A percentile compares a stretch with the other conserved stretches of the same genome.
These are phyloP conservation scores for Hymenochirus boettgeri DNA, from an alignment of 2,113 vertebrate species.

Conservation along the genomic window DNA sequence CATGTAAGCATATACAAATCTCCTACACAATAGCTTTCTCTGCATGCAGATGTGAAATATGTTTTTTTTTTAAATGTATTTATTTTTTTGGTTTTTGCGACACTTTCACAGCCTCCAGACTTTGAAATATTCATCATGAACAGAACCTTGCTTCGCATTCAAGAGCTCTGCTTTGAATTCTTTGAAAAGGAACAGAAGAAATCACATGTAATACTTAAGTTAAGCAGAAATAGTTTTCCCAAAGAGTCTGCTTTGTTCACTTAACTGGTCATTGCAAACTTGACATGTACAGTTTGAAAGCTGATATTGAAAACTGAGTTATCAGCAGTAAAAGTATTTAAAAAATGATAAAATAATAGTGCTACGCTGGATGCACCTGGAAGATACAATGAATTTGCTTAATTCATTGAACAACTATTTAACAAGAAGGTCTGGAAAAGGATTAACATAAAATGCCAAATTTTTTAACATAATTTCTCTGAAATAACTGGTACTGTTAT, in stretches of 20 bases:
- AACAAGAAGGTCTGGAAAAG: too few relatives aligned
- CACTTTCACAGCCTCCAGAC: conserved; percentile 17
- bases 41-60: conserved; percentile 15
- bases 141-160: conserved; percentile 31
- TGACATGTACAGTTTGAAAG: conserved; percentile 26
- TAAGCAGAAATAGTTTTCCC: conserved; percentile 28
- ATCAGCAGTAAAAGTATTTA: too few relatives aligned
- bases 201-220: conserved; percentile 23
- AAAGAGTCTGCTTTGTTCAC: conserved; percentile 33
- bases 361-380: too few relatives aligned
- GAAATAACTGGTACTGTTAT: too few relatives aligned
- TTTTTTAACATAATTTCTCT: too few relatives aligned
- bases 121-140: conserved; percentile 39
- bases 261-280: conserved; percentile 33
- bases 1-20: not conserved
- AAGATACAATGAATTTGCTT: too few relatives aligned
- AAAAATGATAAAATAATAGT: too few relatives aligned
- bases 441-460: too few relatives aligned
- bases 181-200: not conserved
- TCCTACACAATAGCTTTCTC: conserved; percentile 12
- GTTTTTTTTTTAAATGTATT: too few relatives aligned
- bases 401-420: too few relatives aligned
- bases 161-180: conserved; percentile 13
- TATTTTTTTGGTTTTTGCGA: too few relatives aligned
- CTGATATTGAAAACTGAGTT: too few relatives aligned